Evolutionary conservation across 2,888 invertebrate genomes (phyloP), one percentile per base, ranked within the genome.

Genomic region (Heliconius erato): DNA sequence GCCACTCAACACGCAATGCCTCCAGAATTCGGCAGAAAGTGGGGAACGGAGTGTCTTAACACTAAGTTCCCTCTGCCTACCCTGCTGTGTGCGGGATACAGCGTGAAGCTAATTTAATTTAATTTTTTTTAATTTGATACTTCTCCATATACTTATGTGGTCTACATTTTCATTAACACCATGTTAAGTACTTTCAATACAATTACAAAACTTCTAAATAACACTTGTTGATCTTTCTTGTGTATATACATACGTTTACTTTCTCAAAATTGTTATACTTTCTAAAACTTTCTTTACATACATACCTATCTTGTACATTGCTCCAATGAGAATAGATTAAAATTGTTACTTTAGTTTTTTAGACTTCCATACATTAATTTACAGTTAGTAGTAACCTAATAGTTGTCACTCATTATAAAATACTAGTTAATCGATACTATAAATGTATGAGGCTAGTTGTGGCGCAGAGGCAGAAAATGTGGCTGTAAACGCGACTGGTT

Each of bases 241-340:
- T 40, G 72, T 23, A 54, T 32, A 59, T 6, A 32, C n/a, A 59
- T 6, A 32, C n/a, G 32, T 9, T 26, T 63, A 76, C 76, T 76
- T 76, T 76, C 63, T 40, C 63, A 63, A 40, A 49, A 76, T 74
- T 63, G n/a, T 9, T 59, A 54, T 7, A 63, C 76, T 76, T 76
- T 76, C 63, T 63, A 76, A 63, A 76, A 76, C 63, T 76, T 76
- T 76, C 76, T 63, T 26, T 63, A 35, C 35, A 16, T 59, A 63
- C 35, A 19, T 63, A 63, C 63, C 0, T 35, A 26, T 76, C n/a
- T 63, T 63, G 63, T 74, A 59, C 16, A 49, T 72, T 6, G 26
- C 49, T 26, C 49, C 3, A 49, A 2, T 63, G 35, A 40, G 4
- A 63, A 40, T 59, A 76, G 40, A 63, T 35, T 76, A 26, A 40